Percentiles rank a stretch among this genome's conserved stretches.
Conservation (phyloP, 2,888 invertebrate species). For the Aricia artaxerxes region DNA sequence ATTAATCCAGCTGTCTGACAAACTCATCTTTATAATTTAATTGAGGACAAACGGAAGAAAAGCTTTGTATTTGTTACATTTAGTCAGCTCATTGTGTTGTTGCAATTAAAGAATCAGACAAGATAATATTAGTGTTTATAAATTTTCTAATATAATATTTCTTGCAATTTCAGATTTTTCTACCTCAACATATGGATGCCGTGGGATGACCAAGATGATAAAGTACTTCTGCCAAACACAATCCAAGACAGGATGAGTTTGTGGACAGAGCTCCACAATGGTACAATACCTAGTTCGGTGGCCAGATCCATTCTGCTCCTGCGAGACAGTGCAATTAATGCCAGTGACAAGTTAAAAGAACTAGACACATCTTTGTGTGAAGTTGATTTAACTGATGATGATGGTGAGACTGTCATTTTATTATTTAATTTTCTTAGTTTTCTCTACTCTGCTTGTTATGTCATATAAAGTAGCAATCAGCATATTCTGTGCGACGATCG, state of each 20-base stretch:
- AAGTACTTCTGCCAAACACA: slow-evolving; percentile 71
- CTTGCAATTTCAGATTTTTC: slow-evolving; percentile 74
- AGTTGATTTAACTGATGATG: slow-evolving; percentile 65
- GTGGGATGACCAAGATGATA: slow-evolving; percentile 84
- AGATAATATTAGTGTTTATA: no score
- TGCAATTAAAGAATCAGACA: no score
- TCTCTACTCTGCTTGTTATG: no score
- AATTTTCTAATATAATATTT: no score
- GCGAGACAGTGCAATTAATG: slow-evolving; percentile 66
- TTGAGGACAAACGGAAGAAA: no score
- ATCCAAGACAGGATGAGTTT: slow-evolving; percentile 73
- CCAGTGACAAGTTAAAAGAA: slow-evolving; percentile 62
- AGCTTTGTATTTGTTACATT: no score
- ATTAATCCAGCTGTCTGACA: no score
- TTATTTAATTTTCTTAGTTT: neutral
- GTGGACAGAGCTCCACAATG: slow-evolving; percentile 69
- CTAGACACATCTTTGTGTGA: slow-evolving; percentile 69
- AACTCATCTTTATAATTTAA: no score
- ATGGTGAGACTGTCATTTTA: slow-evolving; percentile 53
- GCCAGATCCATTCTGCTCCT: slow-evolving; percentile 60
- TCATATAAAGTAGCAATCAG: neutral
- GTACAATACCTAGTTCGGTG: slow-evolving; percentile 62
- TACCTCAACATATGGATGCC: slow-evolving; percentile 85
- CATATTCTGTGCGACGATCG: neutral
- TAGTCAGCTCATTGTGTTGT: no score